Evolutionary conservation across 2,113 vertebrate genomes (phyloP), one percentile per base, ranked within the genome.

Genomic region (Cynocephalus volans): DNA sequence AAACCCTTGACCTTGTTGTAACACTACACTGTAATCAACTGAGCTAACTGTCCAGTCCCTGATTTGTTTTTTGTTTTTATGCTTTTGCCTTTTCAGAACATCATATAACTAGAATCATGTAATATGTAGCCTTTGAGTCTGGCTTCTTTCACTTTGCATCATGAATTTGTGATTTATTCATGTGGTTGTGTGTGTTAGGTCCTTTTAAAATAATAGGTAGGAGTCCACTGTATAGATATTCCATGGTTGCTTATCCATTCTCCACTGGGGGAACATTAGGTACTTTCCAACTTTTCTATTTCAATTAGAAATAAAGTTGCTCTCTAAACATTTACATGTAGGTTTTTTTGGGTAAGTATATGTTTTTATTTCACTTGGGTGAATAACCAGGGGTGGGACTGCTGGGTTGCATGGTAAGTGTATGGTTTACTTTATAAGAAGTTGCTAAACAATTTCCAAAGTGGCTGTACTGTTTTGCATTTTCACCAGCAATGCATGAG

Each of bases 341-440:
- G 70, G 4, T 41, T 52, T 80, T 72, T 88, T 4, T 50, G 4
- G 41, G 41, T 80, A 12, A 73, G 12, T n/a, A 21, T 75, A 70
- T 58, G 4, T 90, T 89, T 94, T 72, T 33, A 48, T 17, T 84
- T 90, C 21, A 80, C 23, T n/a, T 45, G 56, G 28, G n/a, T 67
- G 93, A 62, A 72, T 62, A 52, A 9, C n/a, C 60, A 41, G 45
- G 12, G 28, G 13, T 62, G n/a, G 33, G 36, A 18, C 26, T 50
- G 36, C n/a, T 77, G 28, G 24, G 33, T 17, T 79, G 60, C 41
- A 3, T 81, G 23, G 50, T 33, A 65, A 54, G 24, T 12, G 3
- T 52, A 14, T 85, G 28, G 81, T 94, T 81, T 60, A 56, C 41
- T 62, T 87, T 41, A 13, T 65, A 28, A 97, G 88, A 83, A 72